Percentiles rank a stretch among this genome's conserved stretches.
Evolutionary conservation across 2,113 vertebrate genomes (phyloP).

Genomic region (Gobio gobio): DNA sequence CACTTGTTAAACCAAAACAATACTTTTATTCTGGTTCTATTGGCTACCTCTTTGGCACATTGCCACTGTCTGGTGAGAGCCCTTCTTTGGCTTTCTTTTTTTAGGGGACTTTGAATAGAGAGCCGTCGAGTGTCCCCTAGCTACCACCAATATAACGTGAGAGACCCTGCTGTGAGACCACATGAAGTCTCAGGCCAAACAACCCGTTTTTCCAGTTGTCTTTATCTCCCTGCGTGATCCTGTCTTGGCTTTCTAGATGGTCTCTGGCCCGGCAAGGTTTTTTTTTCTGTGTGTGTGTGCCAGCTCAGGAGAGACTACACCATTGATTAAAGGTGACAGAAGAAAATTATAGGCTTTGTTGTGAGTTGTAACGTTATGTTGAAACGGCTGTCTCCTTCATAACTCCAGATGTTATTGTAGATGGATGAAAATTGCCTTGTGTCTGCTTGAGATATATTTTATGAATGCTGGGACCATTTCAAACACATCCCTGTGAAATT

Average conservation of each 20-base stretch:
- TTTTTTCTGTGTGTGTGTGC: background rate
- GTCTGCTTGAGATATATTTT: slow-evolving; percentile 5
- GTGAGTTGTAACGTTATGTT: background rate
- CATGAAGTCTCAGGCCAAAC: slow-evolving; percentile 69
- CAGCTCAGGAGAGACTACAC: slow-evolving; percentile 44
- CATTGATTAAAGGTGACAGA: slow-evolving; percentile 39
- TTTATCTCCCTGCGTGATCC: slow-evolving; percentile 72
- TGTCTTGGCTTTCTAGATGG: slow-evolving; percentile 49
- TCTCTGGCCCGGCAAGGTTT: slow-evolving; percentile 53
- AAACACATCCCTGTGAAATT: background rate
- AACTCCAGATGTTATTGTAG: slow-evolving; percentile 43
- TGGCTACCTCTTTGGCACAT: slow-evolving; percentile 76
- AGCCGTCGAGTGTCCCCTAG: slow-evolving; percentile 71
- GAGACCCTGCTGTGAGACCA: slow-evolving; percentile 66
- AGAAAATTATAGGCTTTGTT: slow-evolving; percentile 40
- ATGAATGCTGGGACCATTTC: background rate
- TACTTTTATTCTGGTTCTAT: slow-evolving; percentile 76
- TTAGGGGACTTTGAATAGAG: slow-evolving; percentile 74
- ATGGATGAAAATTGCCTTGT: slow-evolving; percentile 14
- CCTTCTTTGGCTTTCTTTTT: slow-evolving; percentile 65
- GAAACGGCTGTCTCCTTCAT: slow-evolving; percentile 17
- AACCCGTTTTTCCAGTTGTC: slow-evolving; percentile 80
- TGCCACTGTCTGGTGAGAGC: slow-evolving; percentile 73
- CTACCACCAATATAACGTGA: slow-evolving; percentile 76
- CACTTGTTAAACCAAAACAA: slow-evolving; percentile 80